These are phyloP conservation scores for Phytoseiulus persimilis DNA, from an alignment of 2,888 invertebrate species.

Conservation along the genomic window DNA sequence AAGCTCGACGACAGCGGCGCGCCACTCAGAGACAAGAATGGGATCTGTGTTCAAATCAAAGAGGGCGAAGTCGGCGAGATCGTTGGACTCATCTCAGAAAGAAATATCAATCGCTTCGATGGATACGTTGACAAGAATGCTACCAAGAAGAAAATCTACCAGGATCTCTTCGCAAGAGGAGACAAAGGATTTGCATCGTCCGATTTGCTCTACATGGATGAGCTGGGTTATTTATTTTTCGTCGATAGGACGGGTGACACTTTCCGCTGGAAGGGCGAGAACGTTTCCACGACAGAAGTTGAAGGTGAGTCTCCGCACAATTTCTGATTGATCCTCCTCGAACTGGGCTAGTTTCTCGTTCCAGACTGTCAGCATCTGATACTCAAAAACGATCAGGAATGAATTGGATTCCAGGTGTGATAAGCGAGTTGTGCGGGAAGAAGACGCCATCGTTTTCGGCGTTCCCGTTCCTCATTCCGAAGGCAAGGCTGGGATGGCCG, in stretches of 20 bases:
- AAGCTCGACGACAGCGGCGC: conserved; percentile 53
- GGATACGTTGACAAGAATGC: conserved; percentile 54
- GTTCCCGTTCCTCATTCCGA: conserved; percentile 49
- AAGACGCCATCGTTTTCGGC: conserved; percentile 24
- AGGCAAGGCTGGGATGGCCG: conserved; percentile 56
- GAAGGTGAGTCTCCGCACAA: conserved; percentile 57
- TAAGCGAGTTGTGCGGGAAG: conserved; percentile 9
- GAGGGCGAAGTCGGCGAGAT: conserved; percentile 56
- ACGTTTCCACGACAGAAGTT: conserved; percentile 94
- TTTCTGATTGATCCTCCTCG: neutral
- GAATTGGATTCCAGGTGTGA: conserved; percentile 1
- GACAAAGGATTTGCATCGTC: conserved; percentile 56
- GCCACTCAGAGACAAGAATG: conserved; percentile 51
- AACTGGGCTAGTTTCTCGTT: too few species aligned
- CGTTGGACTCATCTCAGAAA: conserved; percentile 53
- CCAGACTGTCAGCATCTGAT: too few species aligned
- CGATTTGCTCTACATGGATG: conserved; percentile 80
- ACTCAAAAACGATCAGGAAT: too few species aligned
- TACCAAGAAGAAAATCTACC: conserved; percentile 54
- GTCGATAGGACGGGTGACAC: conserved; percentile 94
- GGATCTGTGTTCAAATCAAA: conserved; percentile 53
- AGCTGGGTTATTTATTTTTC: conserved; percentile 83
- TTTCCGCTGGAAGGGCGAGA: conserved; percentile 66
- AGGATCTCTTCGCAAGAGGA: conserved; percentile 54
- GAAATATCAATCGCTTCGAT: conserved; percentile 49